Evolutionary conservation across 2,797 vertebrate genomes (phyloP).

Genomic region (Bryconaethiops microstoma): DNA sequence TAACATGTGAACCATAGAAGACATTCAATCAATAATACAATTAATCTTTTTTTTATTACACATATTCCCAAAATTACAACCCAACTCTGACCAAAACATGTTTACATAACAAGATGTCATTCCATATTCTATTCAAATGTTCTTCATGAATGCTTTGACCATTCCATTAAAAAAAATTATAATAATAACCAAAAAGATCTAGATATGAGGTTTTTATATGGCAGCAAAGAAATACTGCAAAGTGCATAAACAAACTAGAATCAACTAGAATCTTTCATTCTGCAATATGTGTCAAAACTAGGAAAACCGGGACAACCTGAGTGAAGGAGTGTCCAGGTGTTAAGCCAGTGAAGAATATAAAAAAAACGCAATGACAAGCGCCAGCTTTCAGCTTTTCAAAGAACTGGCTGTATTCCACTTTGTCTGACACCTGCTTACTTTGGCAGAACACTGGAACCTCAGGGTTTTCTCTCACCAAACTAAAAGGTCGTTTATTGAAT

Average conservation of each 20-base stretch:
- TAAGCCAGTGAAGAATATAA: background rate
- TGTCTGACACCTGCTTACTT: background rate
- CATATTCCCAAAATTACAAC: background rate
- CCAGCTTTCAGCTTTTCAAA: background rate
- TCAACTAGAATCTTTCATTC: background rate
- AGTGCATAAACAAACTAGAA: background rate
- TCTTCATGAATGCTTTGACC: no score
- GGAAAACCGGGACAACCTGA: background rate
- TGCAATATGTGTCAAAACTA: background rate
- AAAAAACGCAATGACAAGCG: background rate
- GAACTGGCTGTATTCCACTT: background rate
- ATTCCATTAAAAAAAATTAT: no score
- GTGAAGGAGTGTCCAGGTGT: background rate
- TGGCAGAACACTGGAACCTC: background rate
- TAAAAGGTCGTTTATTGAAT: background rate
- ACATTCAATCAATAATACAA: no score
- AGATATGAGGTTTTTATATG: background rate
- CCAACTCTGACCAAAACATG: no score
- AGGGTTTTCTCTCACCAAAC: background rate
- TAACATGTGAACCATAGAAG: no score
- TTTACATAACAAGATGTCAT: no score
- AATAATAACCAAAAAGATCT: background rate
- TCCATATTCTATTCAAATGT: no score
- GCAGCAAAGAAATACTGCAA: background rate
- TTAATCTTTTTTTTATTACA: no score